A percentile compares a stretch with the other conserved stretches of the same genome.
Conservation (phyloP, 2,113 vertebrate species). For the Dasyurus viverrinus region DNA sequence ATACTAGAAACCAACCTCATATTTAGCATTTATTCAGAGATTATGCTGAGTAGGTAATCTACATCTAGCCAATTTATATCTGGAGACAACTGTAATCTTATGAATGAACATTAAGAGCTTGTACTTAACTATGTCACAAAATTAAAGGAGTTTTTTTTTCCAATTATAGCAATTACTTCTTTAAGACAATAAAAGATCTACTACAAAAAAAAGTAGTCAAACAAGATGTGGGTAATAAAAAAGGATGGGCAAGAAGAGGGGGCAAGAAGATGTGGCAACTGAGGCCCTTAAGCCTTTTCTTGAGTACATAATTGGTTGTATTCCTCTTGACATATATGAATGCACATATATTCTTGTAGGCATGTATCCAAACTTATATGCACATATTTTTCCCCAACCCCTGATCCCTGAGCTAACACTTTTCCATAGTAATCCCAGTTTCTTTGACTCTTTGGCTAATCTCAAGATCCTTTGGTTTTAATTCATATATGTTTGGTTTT, state of each 20-base stretch:
- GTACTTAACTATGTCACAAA: not conserved
- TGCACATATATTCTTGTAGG: not conserved
- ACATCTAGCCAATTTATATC: not conserved
- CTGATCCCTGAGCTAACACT: not conserved
- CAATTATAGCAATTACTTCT: not conserved
- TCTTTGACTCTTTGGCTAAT: not conserved
- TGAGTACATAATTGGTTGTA: not conserved
- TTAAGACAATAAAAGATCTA: constrained; percentile 31
- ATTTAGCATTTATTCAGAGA: constrained; percentile 26
- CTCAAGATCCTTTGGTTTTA: constrained; percentile 5
- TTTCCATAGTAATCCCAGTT: not conserved
- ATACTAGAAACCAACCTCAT: not conserved
- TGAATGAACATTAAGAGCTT: not conserved
- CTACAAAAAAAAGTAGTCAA: not conserved
- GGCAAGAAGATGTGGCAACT: not conserved
- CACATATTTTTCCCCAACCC: not conserved
- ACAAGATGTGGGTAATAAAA: not conserved
- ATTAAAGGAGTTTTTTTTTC: not conserved
- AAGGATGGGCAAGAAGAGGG: not conserved
- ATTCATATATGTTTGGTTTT: constrained; percentile 4
- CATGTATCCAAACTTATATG: not conserved
- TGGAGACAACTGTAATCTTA: not conserved
- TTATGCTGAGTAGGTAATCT: constrained; percentile 2
- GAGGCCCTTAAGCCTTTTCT: not conserved
- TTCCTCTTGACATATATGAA: not conserved